Percentiles rank a stretch among this genome's conserved stretches.
Conservation (phyloP, 2,888 invertebrate genomes). For the Eupithecia subfuscata region DNA sequence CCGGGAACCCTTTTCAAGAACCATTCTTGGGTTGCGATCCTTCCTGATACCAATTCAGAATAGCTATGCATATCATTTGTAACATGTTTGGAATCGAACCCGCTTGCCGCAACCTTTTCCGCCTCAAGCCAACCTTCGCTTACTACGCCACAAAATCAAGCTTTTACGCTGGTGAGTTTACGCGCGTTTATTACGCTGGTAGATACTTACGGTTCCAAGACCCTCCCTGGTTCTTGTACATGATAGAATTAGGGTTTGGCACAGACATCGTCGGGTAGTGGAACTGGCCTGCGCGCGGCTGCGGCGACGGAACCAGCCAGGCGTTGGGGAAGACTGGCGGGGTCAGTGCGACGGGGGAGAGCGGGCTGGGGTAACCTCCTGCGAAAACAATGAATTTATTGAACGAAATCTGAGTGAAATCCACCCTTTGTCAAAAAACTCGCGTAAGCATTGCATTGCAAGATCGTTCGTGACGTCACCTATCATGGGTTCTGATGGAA, state of each 20-base stretch:
- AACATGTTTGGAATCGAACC: neutral
- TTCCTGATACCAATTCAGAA: no score
- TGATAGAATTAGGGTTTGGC: constrained; percentile 53
- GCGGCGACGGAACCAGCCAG: constrained; percentile 77
- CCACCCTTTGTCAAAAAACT: no score
- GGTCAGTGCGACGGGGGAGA: constrained; percentile 67
- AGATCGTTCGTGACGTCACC: no score
- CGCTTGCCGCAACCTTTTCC: neutral
- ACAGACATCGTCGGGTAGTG: constrained; percentile 60
- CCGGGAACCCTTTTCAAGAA: no score
- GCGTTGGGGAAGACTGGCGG: constrained; percentile 63
- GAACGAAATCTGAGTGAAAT: no score
- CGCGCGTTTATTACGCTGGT: neutral
- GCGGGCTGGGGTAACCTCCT: constrained; percentile 62
- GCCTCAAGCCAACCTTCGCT: neutral
- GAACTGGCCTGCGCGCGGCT: constrained; percentile 64
- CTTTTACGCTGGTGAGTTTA: no score
- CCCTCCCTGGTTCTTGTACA: constrained; percentile 64
- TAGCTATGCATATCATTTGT: no score
- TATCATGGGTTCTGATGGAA: no score
- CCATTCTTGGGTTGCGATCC: no score
- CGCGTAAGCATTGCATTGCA: no score
- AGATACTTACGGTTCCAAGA: constrained; percentile 73
- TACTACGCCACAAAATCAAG: neutral
- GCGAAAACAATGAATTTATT: no score